Evolutionary conservation across 37 sponge, comb jelly and placozoan species (phyloP).

Genomic region (Mnemiopsis leidyi): DNA sequence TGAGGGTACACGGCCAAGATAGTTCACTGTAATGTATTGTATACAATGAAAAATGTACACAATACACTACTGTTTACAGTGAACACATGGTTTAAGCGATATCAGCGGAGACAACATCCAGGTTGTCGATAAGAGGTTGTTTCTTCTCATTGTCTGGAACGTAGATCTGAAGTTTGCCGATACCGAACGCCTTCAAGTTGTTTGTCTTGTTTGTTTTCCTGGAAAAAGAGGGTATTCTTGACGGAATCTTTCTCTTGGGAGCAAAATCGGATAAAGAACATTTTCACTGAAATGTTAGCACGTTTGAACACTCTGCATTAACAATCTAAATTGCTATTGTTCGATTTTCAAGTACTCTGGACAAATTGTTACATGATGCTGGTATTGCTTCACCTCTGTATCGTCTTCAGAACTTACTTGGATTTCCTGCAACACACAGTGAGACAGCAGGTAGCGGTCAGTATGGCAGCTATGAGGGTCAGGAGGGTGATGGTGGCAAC

Average conservation of each 20-base stretch:
- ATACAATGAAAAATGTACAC: neutral
- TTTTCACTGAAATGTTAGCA: too few relatives aligned
- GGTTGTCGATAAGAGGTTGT: constrained; percentile 42
- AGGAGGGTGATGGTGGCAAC: constrained; percentile 36
- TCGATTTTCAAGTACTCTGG: too few relatives aligned
- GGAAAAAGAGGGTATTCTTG: too few relatives aligned
- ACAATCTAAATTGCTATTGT: too few relatives aligned
- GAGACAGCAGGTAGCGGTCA: neutral
- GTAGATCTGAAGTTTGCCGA: constrained; percentile 59
- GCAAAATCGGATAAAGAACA: too few relatives aligned
- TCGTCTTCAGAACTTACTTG: too few relatives aligned
- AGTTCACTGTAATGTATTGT: too few relatives aligned
- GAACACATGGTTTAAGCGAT: constrained; percentile 25
- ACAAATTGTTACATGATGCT: too few relatives aligned
- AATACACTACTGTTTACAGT: neutral
- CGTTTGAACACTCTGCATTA: too few relatives aligned
- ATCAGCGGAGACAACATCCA: constrained; percentile 53
- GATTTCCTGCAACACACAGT: constrained; percentile 46
- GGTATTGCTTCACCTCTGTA: too few relatives aligned
- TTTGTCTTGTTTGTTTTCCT: constrained; percentile 54
- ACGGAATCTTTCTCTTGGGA: too few relatives aligned
- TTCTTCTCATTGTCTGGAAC: constrained; percentile 64
- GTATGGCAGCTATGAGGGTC: constrained; percentile 15
- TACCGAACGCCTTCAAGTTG: constrained; percentile 49
- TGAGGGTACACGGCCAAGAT: too few relatives aligned